A percentile compares a stretch with the other conserved stretches of the same genome.
Evolutionary conservation across 2,797 vertebrate genomes (phyloP).

Genomic region (Coendou prehensilis): DNA sequence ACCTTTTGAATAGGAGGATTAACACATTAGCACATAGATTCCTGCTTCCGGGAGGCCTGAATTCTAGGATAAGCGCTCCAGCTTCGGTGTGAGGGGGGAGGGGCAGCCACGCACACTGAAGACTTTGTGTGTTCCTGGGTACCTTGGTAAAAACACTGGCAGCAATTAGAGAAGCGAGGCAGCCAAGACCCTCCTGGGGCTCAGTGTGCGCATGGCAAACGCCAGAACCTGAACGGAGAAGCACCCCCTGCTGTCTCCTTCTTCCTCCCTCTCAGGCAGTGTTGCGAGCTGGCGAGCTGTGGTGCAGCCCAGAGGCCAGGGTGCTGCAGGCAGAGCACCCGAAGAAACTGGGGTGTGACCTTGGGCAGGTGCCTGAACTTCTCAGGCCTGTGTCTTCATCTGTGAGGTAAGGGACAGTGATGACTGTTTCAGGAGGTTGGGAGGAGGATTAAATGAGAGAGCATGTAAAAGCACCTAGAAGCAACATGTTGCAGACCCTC

Average conservation of each 20-base stretch:
- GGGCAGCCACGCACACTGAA: slow-evolving; percentile 15
- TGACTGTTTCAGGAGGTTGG: neutral
- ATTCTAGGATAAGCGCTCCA: slow-evolving; percentile 77
- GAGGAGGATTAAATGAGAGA: slow-evolving; percentile 17
- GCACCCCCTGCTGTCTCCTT: neutral
- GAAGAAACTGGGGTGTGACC: neutral
- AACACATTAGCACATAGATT: slow-evolving; percentile 86
- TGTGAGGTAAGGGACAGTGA: neutral
- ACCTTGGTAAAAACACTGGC: neutral
- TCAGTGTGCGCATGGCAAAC: neutral
- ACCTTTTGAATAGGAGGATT: slow-evolving; percentile 85
- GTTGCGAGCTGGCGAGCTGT: neutral
- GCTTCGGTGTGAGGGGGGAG: slow-evolving; percentile 32
- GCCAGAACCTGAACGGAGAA: neutral
- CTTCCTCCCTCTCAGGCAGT: neutral
- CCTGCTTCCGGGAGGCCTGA: slow-evolving; percentile 79
- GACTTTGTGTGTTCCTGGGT: slow-evolving; percentile 48
- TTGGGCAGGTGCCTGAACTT: neutral
- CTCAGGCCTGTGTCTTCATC: neutral
- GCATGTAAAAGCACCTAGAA: slow-evolving; percentile 1
- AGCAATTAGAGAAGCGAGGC: neutral
- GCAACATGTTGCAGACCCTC: slow-evolving; percentile 4
- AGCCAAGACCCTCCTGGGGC: slow-evolving; percentile 28
- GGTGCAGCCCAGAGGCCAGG: neutral
- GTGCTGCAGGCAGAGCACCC: neutral